Conservation (phyloP, 1,140 invertebrate genomes). For the Belonocnema kinseyi region DNA sequence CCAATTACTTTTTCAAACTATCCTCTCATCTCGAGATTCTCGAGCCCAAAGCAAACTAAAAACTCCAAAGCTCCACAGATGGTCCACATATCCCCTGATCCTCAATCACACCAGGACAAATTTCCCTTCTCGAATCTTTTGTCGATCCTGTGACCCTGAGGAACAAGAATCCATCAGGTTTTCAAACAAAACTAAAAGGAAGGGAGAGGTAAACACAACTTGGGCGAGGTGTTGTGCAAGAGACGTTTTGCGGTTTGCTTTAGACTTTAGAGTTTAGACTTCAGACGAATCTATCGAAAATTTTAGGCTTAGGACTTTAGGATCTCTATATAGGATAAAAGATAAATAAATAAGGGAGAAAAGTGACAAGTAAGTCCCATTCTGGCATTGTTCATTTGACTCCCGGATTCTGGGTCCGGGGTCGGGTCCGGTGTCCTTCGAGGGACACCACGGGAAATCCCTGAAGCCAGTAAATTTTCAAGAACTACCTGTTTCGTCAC, state of each 20-base stretch:
- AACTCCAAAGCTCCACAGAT: neutral
- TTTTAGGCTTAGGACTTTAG: too few relatives aligned
- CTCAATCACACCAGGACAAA: slow-evolving; percentile 4
- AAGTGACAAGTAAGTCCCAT: too few relatives aligned
- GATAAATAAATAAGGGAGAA: too few relatives aligned
- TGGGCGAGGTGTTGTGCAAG: too few relatives aligned
- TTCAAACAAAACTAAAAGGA: neutral
- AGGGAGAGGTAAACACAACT: neutral
- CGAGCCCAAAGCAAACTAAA: neutral
- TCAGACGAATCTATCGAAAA: too few relatives aligned
- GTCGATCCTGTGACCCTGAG: neutral
- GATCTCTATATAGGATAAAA: too few relatives aligned
- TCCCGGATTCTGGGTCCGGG: too few relatives aligned
- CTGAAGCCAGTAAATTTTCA: slow-evolving; percentile 69
- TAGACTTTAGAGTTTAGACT: too few relatives aligned
- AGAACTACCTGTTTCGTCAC: slow-evolving; percentile 63
- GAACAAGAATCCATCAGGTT: neutral
- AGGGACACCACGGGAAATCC: slow-evolving; percentile 48
- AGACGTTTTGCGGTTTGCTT: too few relatives aligned
- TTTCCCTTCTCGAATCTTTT: slow-evolving; percentile 1
- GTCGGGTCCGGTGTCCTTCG: neutral
- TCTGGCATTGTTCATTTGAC: too few relatives aligned
- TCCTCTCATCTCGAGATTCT: neutral
- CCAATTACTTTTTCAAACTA: too few relatives aligned
- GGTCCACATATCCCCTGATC: neutral